Evolutionary conservation across 2,797 vertebrate species (phyloP).

Genomic region (Margarornis squamiger): DNA sequence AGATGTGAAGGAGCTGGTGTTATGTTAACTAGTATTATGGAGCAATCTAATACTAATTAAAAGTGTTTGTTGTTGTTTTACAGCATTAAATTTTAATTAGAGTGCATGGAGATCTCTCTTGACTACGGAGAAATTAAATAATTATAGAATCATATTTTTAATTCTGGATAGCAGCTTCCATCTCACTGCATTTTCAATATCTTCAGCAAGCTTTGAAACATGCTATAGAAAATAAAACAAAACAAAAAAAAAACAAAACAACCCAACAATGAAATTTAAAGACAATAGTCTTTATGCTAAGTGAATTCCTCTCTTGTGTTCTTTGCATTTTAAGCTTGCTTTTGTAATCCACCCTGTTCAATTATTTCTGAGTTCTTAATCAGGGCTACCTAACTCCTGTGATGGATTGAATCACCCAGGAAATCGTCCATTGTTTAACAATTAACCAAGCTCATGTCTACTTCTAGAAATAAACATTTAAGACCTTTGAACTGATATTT

Average conservation of each 20-base stretch:
- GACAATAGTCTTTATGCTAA: not conserved
- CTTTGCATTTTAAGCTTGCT: not conserved
- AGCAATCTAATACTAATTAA: slow-evolving; percentile 21
- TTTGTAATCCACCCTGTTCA: not conserved
- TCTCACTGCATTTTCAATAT: not conserved
- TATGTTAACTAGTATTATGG: not conserved
- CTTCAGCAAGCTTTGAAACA: not conserved
- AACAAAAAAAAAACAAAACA: not conserved
- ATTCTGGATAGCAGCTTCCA: not conserved
- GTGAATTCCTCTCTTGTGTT: not conserved
- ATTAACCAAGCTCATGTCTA: not conserved
- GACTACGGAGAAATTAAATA: not conserved
- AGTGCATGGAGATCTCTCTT: not conserved
- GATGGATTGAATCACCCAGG: not conserved
- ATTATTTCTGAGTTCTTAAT: slow-evolving; percentile 14
- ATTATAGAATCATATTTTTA: not conserved
- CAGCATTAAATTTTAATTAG: slow-evolving; percentile 12
- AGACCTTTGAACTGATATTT: slow-evolving; percentile 14
- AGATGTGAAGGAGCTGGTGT: not conserved
- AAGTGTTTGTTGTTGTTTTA: not conserved
- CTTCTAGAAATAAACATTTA: not conserved
- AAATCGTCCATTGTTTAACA: not conserved
- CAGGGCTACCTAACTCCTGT: not conserved
- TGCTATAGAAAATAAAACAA: not conserved
- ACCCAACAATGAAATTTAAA: not conserved